Percentiles rank a stretch among this genome's conserved stretches.
phyloP scores from a whole-genome alignment of 2,888 invertebrate species.

The Ennomos quercinarius region DNA sequence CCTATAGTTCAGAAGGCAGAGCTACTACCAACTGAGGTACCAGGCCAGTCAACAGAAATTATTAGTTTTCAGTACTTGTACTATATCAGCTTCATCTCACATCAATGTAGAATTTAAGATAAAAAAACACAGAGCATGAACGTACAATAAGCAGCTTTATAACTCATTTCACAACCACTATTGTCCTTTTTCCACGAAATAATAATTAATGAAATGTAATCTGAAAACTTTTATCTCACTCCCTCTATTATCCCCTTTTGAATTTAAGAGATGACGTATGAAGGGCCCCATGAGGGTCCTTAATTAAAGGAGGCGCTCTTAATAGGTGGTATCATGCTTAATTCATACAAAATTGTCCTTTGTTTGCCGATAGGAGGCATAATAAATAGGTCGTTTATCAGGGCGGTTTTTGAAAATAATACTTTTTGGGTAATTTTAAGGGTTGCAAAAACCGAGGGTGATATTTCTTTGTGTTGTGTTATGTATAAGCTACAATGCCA shows the following conservation, averaged over 20 bases:
- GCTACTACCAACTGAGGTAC: too few relatives aligned
- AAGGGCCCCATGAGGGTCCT: conserved; percentile 24
- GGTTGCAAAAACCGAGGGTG: too few relatives aligned
- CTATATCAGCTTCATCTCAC: too few relatives aligned
- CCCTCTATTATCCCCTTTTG: conserved; percentile 18
- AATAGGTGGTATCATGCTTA: conserved; percentile 24
- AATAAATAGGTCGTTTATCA: conserved; percentile 17
- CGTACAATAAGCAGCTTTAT: too few relatives aligned
- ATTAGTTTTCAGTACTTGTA: too few relatives aligned
- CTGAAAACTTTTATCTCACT: conserved; percentile 18
- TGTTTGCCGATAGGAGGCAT: conserved; percentile 25
- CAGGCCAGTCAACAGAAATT: too few relatives aligned
- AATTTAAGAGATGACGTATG: conserved; percentile 23
- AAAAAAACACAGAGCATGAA: too few relatives aligned
- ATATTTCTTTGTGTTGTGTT: too few relatives aligned
- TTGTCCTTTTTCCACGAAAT: too few relatives aligned
- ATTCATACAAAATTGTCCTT: conserved; percentile 30
- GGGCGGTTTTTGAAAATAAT: conserved; percentile 14
- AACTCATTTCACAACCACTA: neutral
- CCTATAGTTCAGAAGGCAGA: too few relatives aligned
- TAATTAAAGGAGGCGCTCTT: conserved; percentile 24
- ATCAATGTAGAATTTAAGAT: too few relatives aligned
- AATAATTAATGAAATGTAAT: neutral
- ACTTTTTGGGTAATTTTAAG: neutral
- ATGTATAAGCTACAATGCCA: too few relatives aligned